Percentiles rank a stretch among this genome's conserved stretches.
phyloP scores from a whole-genome alignment of 64 coral and sea anemone genomes.

The Montipora cactus region DNA sequence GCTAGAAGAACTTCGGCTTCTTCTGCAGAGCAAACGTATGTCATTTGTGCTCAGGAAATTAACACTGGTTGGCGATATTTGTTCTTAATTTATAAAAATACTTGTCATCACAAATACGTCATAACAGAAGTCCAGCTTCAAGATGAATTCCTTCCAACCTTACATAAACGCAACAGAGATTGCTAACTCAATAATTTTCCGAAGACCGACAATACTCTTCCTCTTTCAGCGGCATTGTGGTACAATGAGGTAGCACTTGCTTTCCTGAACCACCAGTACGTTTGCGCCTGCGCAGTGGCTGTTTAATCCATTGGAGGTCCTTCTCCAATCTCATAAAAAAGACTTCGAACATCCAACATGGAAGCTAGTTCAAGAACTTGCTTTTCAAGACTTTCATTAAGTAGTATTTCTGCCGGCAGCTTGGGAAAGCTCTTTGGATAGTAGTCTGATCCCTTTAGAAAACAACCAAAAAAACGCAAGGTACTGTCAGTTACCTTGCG shows the following conservation, averaged over 20 bases:
- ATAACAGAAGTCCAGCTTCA: background rate
- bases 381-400: slow-evolving; percentile 89
- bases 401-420: slow-evolving; percentile 85
- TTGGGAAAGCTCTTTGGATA: slow-evolving; percentile 96
- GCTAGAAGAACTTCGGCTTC: too few species aligned
- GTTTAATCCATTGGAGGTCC: slow-evolving; percentile 81
- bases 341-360: slow-evolving; percentile 91
- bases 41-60: too few species aligned
- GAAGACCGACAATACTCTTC: background rate
- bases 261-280: too few species aligned
- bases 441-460: slow-evolving; percentile 85
- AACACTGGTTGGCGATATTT: too few species aligned
- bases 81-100: too few species aligned
- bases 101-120: too few species aligned
- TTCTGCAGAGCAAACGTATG: too few species aligned
- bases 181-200: too few species aligned
- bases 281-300: background rate
- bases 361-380: slow-evolving; percentile 89
- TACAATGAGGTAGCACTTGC: background rate
- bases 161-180: too few species aligned
- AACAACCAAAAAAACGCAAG: background rate
- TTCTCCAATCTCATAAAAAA: slow-evolving; percentile 94
- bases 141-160: background rate
- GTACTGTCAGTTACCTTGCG: too few species aligned
- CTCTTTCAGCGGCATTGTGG: background rate